Evolutionary conservation across 2,797 vertebrate species (phyloP).

Genomic region (Ambastaia sidthimunki): DNA sequence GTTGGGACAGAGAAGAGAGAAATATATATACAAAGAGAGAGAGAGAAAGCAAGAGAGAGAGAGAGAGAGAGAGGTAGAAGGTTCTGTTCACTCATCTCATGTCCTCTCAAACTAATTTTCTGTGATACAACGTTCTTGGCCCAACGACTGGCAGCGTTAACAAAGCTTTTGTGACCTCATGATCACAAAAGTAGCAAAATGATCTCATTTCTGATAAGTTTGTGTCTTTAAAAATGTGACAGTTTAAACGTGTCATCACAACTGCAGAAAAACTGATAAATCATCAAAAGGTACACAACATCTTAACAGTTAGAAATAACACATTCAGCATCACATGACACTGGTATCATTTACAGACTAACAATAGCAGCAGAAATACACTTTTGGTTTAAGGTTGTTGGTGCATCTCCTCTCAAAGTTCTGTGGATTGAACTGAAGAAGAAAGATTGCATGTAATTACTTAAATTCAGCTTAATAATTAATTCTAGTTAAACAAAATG

Average conservation of each 20-base stretch:
- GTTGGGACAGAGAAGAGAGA: slow-evolving; percentile 21
- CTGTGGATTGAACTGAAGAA: not conserved
- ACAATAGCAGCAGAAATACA: slow-evolving; percentile 4
- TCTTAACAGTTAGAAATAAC: not conserved
- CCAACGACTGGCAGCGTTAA: not conserved
- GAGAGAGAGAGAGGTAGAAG: not conserved
- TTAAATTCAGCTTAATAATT: not conserved
- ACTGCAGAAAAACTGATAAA: slow-evolving; percentile 1
- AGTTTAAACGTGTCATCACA: not conserved
- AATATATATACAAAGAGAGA: not conserved
- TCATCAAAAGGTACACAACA: not conserved
- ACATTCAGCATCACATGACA: not conserved
- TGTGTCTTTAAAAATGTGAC: not conserved
- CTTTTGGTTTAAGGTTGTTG: slow-evolving; percentile 11
- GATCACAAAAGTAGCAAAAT: not conserved
- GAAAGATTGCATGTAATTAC: slow-evolving; percentile 5
- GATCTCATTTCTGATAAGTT: not conserved
- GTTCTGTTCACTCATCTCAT: not conserved
- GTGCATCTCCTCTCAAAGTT: not conserved
- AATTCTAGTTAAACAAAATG: not conserved
- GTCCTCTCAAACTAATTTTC: not conserved
- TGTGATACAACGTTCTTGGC: not conserved
- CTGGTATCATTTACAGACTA: not conserved
- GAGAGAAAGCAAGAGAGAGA: too few species aligned
- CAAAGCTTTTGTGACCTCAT: not conserved